A percentile compares a stretch with the other conserved stretches of the same genome.
These are phyloP conservation scores for Symphodus melops DNA, from an alignment of 2,113 vertebrate genomes.

Conservation along the genomic window DNA sequence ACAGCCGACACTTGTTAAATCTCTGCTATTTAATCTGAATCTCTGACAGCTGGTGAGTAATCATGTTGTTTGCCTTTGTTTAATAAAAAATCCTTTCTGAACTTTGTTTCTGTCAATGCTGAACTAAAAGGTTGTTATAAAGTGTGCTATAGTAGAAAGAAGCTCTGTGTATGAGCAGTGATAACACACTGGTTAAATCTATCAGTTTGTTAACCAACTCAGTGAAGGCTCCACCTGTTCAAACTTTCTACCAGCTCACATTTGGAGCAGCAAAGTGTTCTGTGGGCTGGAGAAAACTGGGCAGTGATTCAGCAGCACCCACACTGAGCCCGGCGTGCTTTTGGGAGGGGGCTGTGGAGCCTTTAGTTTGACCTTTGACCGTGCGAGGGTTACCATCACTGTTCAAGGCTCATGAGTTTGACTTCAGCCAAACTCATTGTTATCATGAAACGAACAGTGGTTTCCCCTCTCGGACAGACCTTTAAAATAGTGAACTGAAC, in stretches of 20 bases:
- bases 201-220: background rate
- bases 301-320: conserved; percentile 57
- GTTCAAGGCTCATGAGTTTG: background rate
- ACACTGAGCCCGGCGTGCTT: conserved; percentile 61
- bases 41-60: too few relatives aligned
- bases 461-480: background rate
- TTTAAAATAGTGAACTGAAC: background rate
- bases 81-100: too few relatives aligned
- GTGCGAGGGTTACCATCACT: conserved; percentile 1
- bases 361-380: conserved; percentile 28
- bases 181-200: too few relatives aligned
- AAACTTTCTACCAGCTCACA: background rate
- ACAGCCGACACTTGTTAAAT: too few relatives aligned
- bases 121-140: too few relatives aligned
- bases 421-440: background rate
- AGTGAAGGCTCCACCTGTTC: background rate
- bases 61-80: too few relatives aligned
- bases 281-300: conserved; percentile 34
- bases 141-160: too few relatives aligned
- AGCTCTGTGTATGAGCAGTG: background rate
- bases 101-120: too few relatives aligned
- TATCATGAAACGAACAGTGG: background rate
- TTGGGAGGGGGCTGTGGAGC: conserved; percentile 55
- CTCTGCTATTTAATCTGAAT: too few relatives aligned
- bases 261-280: conserved; percentile 1